Evolutionary conservation across 1,140 invertebrate species (phyloP), one percentile per base, ranked within the genome.

Genomic region (Belonocnema kinseyi): DNA sequence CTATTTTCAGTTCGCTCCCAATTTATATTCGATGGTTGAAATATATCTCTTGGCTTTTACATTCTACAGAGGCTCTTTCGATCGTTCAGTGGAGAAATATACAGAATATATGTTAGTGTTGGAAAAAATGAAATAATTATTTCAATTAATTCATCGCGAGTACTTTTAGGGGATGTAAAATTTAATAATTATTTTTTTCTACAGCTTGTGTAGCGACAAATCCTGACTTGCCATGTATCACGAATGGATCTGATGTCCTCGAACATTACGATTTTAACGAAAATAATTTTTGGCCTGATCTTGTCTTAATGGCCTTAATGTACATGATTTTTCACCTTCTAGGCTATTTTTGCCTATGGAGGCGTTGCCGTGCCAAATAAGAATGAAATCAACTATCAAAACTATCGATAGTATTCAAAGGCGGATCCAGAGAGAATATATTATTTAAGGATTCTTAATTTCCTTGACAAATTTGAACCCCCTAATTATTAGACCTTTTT

Each of bases 41-140:
- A 85, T 97, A 97, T 87, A 85, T 98, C 13, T 98, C 97, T 0
- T 99, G 98, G 97, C 93, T 99, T 85, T 95, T 97, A 90, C 98
- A 98, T 89, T 95, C 96, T 3, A 98, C 96, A 85, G 98, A 99
- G 92, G 95, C 96, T 0, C 92, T 98, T 89, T 94, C 94, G 14
- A 96, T 96, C 81, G 86, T 96, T 19, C 96, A 97, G 84, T 97
- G 96, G 96, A 90, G 94, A 54, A 94, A 93, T 26, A 91, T 97
- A 14, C 91, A 93, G 50, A 96, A 96, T 89, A 97, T 97, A 78
- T 94, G 96, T 97, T 92, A 94, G 94, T 92, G 7, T 46, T 33
- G 5, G 26, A 33, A 33, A 33, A 33, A 33, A 33, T 33, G 3
- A 5, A 33, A 33, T 33, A 33, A 33, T 33, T 33, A 33, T 33